Base-by-base conservation (phyloP, 2,113 vertebrate genomes). In the Rhegmatorhina hoffmannsi region DNA sequence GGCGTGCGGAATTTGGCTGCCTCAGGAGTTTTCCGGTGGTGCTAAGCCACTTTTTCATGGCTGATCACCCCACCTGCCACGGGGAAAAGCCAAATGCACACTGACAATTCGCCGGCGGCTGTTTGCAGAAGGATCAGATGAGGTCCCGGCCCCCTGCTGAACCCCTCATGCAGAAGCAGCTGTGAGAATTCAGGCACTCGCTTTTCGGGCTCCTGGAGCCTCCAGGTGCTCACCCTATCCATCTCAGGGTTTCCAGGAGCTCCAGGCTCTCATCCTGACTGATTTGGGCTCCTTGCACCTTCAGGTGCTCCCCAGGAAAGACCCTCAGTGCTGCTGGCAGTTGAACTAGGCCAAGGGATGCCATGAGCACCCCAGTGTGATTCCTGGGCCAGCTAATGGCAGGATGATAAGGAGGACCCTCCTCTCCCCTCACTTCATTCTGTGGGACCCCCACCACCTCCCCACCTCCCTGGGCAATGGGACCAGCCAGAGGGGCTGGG, bases 21-120 rank as follows among this genome's bases (percentile, higher is more conserved):
- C 96, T 97, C 97, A 95, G 97, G 92, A 56, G 13, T 96, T 97
- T 96, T 82, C 83, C 90, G 82, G 96, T 44, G 7, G 17, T 16
- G 14, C 50, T 97, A 98, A 98, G 97, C 97, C 90, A 26, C 10
- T 95, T 84, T 96, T 97, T 98, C 97, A 97, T 34, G 96, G 81
- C 94, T 95, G 66, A 94, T 94, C 89, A 84, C 90, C 63, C 94
- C 76, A 62, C 28, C 84, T 70, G 94, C 82, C 69, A 36, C 7
- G 28, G 87, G n/a, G 36, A 6, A 79, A 40, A 66, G 18, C 38
- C 69, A 4, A 64, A 49, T 40, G 34, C 86, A 38, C 59, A 8
- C 25, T 5, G 70, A 87, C 78, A 60, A 24, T 14, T 50, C 14
- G 79, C 74, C 17, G 56, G 74, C 46, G 46, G 67, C 70, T 96